phyloP scores from a whole-genome alignment of 2,888 invertebrate species.

The Onthophagus sagittarius region DNA sequence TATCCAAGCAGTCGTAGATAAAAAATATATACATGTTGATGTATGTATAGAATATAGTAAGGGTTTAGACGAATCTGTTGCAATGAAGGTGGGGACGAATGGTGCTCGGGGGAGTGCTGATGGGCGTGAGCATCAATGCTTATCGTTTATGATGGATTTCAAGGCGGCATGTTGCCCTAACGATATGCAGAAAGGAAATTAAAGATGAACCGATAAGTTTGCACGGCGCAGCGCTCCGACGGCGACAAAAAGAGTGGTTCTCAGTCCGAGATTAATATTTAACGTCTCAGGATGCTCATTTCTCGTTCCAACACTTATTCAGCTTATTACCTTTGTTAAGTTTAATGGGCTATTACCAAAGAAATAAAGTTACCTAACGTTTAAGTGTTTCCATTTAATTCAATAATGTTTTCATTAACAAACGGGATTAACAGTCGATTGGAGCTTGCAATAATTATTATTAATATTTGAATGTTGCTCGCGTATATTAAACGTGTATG shows the following conservation, averaged over 20 bases:
- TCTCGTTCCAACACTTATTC: not conserved
- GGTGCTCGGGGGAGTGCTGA: slow-evolving; percentile 28
- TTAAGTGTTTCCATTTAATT: not conserved
- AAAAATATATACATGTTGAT: no score
- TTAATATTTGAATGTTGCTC: not conserved
- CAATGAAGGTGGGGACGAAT: not conserved
- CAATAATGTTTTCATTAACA: not conserved
- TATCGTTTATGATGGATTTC: slow-evolving; percentile 48
- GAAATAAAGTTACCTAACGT: not conserved
- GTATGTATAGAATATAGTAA: no score
- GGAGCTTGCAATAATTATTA: not conserved
- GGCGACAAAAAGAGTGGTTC: not conserved
- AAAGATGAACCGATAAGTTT: slow-evolving; percentile 47
- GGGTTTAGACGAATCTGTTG: not conserved
- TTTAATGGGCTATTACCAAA: no score
- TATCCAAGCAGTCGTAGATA: no score
- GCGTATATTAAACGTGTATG: not conserved
- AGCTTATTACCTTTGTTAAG: not conserved
- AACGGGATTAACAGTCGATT: not conserved
- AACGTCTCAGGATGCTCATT: not conserved
- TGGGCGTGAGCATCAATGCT: slow-evolving; percentile 44
- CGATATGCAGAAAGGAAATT: slow-evolving; percentile 50
- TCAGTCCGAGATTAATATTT: not conserved
- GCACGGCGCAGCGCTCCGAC: not conserved
- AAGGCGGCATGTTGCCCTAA: slow-evolving; percentile 44